Conservation (phyloP, 2,797 vertebrate genomes). For the Lycodopsis pacificus region DNA sequence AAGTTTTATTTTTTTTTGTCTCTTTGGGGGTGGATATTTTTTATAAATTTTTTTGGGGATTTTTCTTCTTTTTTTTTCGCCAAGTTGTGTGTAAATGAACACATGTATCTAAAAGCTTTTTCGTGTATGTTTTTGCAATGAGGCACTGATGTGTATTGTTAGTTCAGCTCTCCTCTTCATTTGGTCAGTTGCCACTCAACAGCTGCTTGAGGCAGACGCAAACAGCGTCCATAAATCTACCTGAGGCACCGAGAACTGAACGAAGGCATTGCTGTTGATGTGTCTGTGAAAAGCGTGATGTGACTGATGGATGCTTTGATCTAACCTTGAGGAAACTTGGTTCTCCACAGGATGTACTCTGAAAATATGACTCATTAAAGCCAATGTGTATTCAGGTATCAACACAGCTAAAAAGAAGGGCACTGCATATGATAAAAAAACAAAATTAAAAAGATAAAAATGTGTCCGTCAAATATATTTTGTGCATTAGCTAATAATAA, state of each 20-base stretch:
- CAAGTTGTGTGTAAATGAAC: background rate
- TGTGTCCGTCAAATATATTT: background rate
- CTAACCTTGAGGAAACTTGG: conserved; percentile 9
- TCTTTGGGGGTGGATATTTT: no score
- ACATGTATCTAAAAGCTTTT: background rate
- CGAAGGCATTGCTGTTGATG: background rate
- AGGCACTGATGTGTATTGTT: background rate
- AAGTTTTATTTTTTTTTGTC: no score
- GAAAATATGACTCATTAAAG: conserved; percentile 18
- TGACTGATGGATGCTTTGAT: conserved; percentile 21
- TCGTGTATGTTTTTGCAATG: background rate
- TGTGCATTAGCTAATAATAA: background rate
- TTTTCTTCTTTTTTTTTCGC: no score
- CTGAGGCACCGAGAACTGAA: conserved; percentile 4
- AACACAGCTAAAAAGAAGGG: background rate
- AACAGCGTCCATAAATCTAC: conserved; percentile 14
- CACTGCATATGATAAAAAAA: background rate
- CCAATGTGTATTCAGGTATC: background rate
- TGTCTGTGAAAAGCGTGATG: conserved; percentile 1
- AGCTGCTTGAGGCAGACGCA: background rate
- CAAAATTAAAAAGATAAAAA: background rate
- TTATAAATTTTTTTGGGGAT: no score
- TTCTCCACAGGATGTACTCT: background rate
- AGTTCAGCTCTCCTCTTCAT: background rate
- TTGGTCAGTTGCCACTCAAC: conserved; percentile 4